Evolutionary conservation across 2,888 invertebrate genomes (phyloP).

Genomic region (Sipunculus nudus): DNA sequence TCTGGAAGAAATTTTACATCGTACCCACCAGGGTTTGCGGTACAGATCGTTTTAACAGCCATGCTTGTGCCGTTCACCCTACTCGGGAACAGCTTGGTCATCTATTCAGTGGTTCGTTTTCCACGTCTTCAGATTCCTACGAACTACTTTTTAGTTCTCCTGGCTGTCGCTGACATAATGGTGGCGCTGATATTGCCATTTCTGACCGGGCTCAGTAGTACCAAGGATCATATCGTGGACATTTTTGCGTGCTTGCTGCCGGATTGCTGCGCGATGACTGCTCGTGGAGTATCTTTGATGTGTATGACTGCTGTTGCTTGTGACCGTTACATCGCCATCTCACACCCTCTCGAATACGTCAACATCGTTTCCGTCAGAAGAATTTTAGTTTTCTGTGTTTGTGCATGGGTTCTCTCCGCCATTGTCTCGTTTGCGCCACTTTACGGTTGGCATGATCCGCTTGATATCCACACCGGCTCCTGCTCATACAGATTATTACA

Average conservation of each 20-base stretch:
- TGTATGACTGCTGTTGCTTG: slow-evolving; percentile 74
- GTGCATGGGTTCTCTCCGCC: slow-evolving; percentile 73
- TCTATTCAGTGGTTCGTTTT: slow-evolving; percentile 72
- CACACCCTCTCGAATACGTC: slow-evolving; percentile 73
- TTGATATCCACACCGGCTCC: slow-evolving; percentile 13
- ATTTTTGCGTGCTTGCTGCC: slow-evolving; percentile 71
- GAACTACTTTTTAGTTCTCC: slow-evolving; percentile 72
- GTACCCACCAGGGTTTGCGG: too few relatives aligned
- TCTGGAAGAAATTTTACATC: too few relatives aligned
- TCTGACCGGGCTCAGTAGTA: slow-evolving; percentile 58
- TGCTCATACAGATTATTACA: slow-evolving; percentile 65
- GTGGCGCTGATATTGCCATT: slow-evolving; percentile 73
- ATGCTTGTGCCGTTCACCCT: slow-evolving; percentile 72
- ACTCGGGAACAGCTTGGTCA: slow-evolving; percentile 72
- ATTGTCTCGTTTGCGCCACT: slow-evolving; percentile 71
- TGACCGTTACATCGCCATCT: slow-evolving; percentile 73
- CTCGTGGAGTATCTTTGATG: slow-evolving; percentile 72
- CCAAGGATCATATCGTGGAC: too few relatives aligned
- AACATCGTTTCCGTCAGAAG: slow-evolving; percentile 73
- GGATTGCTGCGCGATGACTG: slow-evolving; percentile 71
- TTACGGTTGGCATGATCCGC: slow-evolving; percentile 61
- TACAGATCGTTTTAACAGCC: too few relatives aligned
- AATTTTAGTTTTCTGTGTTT: slow-evolving; percentile 71
- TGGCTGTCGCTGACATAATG: slow-evolving; percentile 73
- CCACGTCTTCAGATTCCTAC: slow-evolving; percentile 74